Base-by-base conservation (phyloP, 2,888 invertebrate species). In the Aphidius colemani region DNA sequence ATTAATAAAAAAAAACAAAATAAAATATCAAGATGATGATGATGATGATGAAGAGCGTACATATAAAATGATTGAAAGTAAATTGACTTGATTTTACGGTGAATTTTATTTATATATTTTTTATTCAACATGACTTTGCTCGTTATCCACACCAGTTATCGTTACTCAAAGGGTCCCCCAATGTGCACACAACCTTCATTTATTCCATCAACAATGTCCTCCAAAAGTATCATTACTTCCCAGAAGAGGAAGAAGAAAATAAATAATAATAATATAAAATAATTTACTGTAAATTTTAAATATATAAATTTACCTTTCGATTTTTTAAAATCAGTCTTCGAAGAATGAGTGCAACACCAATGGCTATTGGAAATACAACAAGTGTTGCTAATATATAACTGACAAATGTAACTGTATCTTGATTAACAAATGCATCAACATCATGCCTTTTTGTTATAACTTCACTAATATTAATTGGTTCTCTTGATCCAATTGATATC, bases 291-390 rank as follows among this genome's bases (percentile, higher is more conserved):
- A 30, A 30, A 30, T 30, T 30, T 30, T 18, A 18, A 18, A 30
- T 30, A 30, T 30, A 30, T n/a, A 13, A 40, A 65, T 74, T 77
- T 70, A 82, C 82, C 81, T 82, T 82, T 74, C 82, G 81, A 77
- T 82, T 82, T 73, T 78, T 82, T 76, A 82, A 76, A 71, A 81
- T 80, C 80, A 82, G 79, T 81, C 82, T 81, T 80, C 81, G 79
- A 63, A 82, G 75, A 68, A 81, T 81, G 70, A 82, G 80, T 63
- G 77, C 81, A 67, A 83, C 78, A 66, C 83, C 83, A 67, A 84
- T 78, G 65, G 83, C 80, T 62, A 84, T 79, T 45, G 84, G 83
- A 68, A 84, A 81, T 51, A 84, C 79, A 61, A 83, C 82, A 66
- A 84, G 77, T 40, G 82, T 83, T 18, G 83, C 82, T 59, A 84